These are phyloP conservation scores for Papilio polyxenes DNA, from an alignment of 1,140 invertebrate genomes.

Conservation along the genomic window DNA sequence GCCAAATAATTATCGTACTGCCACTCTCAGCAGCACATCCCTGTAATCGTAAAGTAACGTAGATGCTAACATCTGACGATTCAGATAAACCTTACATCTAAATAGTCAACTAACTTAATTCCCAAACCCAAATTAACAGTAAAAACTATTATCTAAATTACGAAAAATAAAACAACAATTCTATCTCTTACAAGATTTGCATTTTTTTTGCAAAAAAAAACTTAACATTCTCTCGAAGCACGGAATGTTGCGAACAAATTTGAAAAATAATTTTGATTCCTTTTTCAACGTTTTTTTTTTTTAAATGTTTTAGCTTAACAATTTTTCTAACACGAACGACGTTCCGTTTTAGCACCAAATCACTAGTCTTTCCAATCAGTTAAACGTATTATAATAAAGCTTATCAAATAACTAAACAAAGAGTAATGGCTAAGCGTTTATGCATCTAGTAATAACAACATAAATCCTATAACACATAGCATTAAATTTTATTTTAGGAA, in stretches of 20 bases:
- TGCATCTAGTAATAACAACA: slow-evolving; percentile 79
- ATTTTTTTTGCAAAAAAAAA: slow-evolving; percentile 74
- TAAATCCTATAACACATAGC: slow-evolving; percentile 75
- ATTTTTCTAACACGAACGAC: slow-evolving; percentile 69
- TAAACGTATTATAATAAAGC: slow-evolving; percentile 76
- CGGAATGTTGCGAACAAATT: slow-evolving; percentile 77
- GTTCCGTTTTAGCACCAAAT: slow-evolving; percentile 79
- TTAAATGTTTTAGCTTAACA: slow-evolving; percentile 45
- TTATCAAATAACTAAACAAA: slow-evolving; percentile 76
- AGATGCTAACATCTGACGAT: slow-evolving; percentile 76
- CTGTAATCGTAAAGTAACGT: slow-evolving; percentile 77
- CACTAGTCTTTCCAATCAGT: slow-evolving; percentile 78
- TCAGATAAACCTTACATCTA: slow-evolving; percentile 78
- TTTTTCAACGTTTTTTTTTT: slow-evolving; percentile 50
- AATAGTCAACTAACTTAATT: slow-evolving; percentile 77
- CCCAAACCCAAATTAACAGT: slow-evolving; percentile 80
- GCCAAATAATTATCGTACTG: slow-evolving; percentile 66
- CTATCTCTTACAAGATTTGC: slow-evolving; percentile 69
- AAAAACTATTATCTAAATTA: slow-evolving; percentile 76
- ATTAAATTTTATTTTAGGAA: slow-evolving; percentile 75
- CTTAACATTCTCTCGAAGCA: slow-evolving; percentile 70
- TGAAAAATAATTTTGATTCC: slow-evolving; percentile 61
- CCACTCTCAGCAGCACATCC: slow-evolving; percentile 75
- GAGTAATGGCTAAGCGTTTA: slow-evolving; percentile 77
- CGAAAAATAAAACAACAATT: slow-evolving; percentile 78